Evolutionary conservation across 1,140 invertebrate species (phyloP), one percentile per base, ranked within the genome.

Genomic region (Platyura marginata): DNA sequence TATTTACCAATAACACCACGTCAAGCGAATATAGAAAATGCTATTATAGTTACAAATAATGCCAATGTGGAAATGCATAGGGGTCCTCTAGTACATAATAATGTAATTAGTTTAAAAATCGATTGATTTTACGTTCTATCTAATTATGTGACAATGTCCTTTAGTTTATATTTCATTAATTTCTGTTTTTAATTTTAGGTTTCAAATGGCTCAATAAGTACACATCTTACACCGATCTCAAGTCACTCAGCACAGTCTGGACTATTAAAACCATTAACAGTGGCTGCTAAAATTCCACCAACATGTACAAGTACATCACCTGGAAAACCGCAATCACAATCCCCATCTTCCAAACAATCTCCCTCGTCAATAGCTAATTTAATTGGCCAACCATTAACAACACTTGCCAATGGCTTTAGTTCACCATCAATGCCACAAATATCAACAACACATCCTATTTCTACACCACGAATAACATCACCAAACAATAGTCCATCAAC

Each of bases 181-280:
- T n/a, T n/a, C n/a, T n/a, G n/a, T n/a, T n/a, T n/a, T n/a, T n/a
- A n/a, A n/a, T 48, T 50, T 40, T 44, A 53, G 51, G 47, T 51
- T 18, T 48, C 49, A 21, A 53, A 53, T 43, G 51, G 48, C 45
- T 48, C 51, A 35, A 45, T 51, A 29, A 53, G 44, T 33, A 51
- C 51, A 48, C 48, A 49, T 45, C 46, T 49, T 21, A 49, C 49
- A 21, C 48, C 49, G 37, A 45, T 51, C 40, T 48, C 51, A 37
- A 51, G 46, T 42, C 47, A 50, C 38, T 38, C 41, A 40, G 44
- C 40, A 32, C 41, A 22, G 38, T 25, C 40, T 34, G 21, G 22
- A 22, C 21, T 44, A 35, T 40, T 35, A 34, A 44, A 36, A 41
- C 44, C 36, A 37, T 15, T 25, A 25, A 21, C 42, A 39, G 20